Evolutionary conservation across 1,140 invertebrate species (phyloP).

Genomic region (Scaptomyza pallida): DNA sequence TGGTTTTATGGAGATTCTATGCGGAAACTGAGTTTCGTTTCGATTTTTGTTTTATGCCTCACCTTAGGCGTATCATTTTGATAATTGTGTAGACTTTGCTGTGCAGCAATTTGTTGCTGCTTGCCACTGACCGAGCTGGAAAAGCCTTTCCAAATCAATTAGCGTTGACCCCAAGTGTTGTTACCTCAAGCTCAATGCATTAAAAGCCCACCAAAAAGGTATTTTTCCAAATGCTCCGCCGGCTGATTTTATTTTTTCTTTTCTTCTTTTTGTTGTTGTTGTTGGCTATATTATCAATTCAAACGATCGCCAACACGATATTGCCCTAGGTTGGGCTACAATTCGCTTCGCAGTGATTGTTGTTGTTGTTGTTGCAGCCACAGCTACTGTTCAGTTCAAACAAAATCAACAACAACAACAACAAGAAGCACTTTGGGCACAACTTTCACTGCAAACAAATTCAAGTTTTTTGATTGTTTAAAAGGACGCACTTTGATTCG

Average conservation of each 20-base stretch:
- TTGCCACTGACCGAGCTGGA: conserved; percentile 49
- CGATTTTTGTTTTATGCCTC: not conserved
- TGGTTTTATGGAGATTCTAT: conserved; percentile 23
- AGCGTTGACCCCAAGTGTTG: conserved; percentile 65
- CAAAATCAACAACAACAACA: conserved; percentile 35
- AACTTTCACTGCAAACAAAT: conserved; percentile 77
- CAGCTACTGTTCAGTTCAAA: conserved; percentile 17
- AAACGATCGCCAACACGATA: conserved; percentile 75
- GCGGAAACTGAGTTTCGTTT: conserved; percentile 31
- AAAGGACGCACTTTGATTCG: conserved; percentile 69
- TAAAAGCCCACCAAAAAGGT: conserved; percentile 36
- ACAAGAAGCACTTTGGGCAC: conserved; percentile 47
- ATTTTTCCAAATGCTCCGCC: conserved; percentile 40
- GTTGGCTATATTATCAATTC: conserved; percentile 46
- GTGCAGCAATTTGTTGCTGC: conserved; percentile 21
- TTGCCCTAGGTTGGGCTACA: conserved; percentile 76
- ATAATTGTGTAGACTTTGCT: conserved; percentile 37
- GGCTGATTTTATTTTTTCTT: conserved; percentile 15
- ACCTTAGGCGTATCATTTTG: conserved; percentile 42
- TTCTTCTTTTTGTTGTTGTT: conserved; percentile 12
- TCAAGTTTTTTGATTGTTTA: conserved; percentile 63
- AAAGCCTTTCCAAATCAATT: conserved; percentile 75
- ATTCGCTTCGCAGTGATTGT: conserved; percentile 36
- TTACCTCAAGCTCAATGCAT: conserved; percentile 34
- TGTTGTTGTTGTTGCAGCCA: conserved; percentile 17